Evolutionary conservation across 2,888 invertebrate genomes (phyloP).

Genomic region (Dorcus hopei): DNA sequence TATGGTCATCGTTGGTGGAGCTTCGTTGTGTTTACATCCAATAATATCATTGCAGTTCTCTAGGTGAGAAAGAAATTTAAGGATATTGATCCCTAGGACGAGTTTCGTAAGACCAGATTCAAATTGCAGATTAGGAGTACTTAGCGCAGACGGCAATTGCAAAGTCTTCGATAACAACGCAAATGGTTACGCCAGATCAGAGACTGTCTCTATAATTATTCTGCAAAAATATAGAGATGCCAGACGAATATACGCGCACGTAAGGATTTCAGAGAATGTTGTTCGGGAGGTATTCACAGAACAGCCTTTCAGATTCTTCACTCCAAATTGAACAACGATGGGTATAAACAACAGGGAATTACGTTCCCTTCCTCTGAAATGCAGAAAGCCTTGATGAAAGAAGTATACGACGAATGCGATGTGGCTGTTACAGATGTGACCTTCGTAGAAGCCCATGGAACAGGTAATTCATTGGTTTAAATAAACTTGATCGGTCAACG

Average conservation of each 20-base stretch:
- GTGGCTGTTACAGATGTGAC: slow-evolving; percentile 67
- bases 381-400: slow-evolving; percentile 59
- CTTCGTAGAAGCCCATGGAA: slow-evolving; percentile 76
- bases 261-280: slow-evolving; percentile 28
- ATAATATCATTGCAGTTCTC: slow-evolving; percentile 85
- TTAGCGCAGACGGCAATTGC: slow-evolving; percentile 83
- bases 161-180: slow-evolving; percentile 86
- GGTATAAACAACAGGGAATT: slow-evolving; percentile 45
- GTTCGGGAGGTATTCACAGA: no score
- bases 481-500: neutral
- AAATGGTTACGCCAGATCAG: slow-evolving; percentile 81
- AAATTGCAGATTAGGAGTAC: slow-evolving; percentile 62
- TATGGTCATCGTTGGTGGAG: slow-evolving; percentile 84
- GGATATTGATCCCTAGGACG: slow-evolving; percentile 21
- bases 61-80: slow-evolving; percentile 46
- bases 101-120: neutral
- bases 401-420: slow-evolving; percentile 67
- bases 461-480: neutral
- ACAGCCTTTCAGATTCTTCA: slow-evolving; percentile 27
- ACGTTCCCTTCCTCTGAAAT: slow-evolving; percentile 50
- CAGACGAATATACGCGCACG: slow-evolving; percentile 52
- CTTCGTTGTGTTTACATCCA: slow-evolving; percentile 83
- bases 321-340: slow-evolving; percentile 45
- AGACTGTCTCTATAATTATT: slow-evolving; percentile 68
- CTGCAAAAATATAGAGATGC: slow-evolving; percentile 63